Evolutionary conservation across 2,888 invertebrate genomes (phyloP), one percentile per base, ranked within the genome.

Genomic region (Ptilodon capucinus): DNA sequence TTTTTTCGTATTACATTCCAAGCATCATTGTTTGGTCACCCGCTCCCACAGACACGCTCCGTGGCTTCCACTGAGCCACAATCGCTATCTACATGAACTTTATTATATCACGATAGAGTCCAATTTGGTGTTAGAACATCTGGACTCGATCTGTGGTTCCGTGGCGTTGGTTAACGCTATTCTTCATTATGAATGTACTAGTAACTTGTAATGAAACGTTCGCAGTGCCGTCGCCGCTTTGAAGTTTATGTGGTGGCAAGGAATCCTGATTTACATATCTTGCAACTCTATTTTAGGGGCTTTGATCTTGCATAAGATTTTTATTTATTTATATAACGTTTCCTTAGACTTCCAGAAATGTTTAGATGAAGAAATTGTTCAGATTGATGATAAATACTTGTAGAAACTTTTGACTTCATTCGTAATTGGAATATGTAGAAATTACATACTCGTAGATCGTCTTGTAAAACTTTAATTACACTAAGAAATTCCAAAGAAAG

Each of bases 1-100:
- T 72, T 77, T 67, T 82, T 84, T 79, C 71, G 74, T 80, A 76
- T 79, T 76, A 72, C 86, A 89, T 89, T 89, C 89, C 89, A 69
- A 75, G 65, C 75, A 57, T 74, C 79, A 84, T 85, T 86, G 86
- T 84, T 80, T 67, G 77, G 67, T 61, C 70, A 76, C 62, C 64
- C 70, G 79, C 80, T 86, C 86, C 84, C 86, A 86, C 75, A 76
- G 84, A 74, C 79, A 79, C 79, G 86, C 74, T 81, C 64, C 59
- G 71, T 60, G 61, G 74, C 71, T 55, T 66, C 60, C 61, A 69
- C 59, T 56, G 46, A 56, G 60, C 60, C 53, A 54, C 60, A 52
- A 54, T 41, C 47, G 52, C 60, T 44, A 42, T 48, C 35, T 46
- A 56, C 51, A 53, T 69, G 53, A 61, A 54, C 79, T 71, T 51